phyloP scores from a whole-genome alignment of 2,797 vertebrate species.

The Spinibarbus caldwelli region DNA sequence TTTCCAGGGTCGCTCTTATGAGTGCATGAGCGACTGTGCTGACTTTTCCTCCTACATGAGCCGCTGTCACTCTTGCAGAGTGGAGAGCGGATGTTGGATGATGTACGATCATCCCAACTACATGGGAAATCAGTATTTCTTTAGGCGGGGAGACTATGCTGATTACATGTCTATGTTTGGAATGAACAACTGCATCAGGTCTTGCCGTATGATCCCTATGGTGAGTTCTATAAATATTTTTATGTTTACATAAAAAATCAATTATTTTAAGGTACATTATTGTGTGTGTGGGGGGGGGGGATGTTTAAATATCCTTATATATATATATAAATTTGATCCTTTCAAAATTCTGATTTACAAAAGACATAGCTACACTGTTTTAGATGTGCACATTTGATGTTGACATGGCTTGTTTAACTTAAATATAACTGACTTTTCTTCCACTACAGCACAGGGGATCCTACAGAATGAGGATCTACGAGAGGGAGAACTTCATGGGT shows the following conservation, averaged over 20 bases:
- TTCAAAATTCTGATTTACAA: background rate
- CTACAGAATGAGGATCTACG: too few relatives aligned
- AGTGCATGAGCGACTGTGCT: constrained; percentile 48
- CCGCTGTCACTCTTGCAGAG: constrained; percentile 70
- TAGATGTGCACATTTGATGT: background rate
- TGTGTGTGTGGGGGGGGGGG: too few relatives aligned
- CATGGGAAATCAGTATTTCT: constrained; percentile 59
- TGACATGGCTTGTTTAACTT: background rate
- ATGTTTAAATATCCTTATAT: too few relatives aligned
- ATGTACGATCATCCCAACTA: constrained; percentile 57
- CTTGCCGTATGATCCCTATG: constrained; percentile 51
- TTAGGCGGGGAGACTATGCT: constrained; percentile 54
- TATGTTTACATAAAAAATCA: too few relatives aligned
- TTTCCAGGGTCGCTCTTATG: constrained; percentile 67
- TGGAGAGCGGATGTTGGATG: constrained; percentile 66
- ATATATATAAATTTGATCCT: fast-evolving
- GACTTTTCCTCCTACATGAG: constrained; percentile 52
- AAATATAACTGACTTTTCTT: background rate
- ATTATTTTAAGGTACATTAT: too few relatives aligned
- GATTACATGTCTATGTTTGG: constrained; percentile 60
- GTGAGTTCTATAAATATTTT: background rate
- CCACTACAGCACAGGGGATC: constrained; percentile 66
- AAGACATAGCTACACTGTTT: background rate
- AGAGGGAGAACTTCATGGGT: too few relatives aligned
- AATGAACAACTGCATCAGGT: constrained; percentile 33